A percentile compares a stretch with the other conserved stretches of the same genome.
phyloP scores from a whole-genome alignment of 1,140 invertebrate species.

The Drosophila truncata region DNA sequence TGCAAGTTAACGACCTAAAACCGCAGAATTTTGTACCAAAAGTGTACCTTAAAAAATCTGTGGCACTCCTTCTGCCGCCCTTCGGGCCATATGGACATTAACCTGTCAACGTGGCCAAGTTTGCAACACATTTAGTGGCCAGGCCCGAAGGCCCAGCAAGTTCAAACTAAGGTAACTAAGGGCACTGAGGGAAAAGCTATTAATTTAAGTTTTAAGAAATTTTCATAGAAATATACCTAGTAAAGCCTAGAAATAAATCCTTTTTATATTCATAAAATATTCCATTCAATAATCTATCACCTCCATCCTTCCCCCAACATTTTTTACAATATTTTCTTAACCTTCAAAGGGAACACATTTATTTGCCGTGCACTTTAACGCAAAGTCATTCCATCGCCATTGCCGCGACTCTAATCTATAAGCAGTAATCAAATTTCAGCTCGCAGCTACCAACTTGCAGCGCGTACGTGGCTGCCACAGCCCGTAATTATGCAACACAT shows the following conservation, averaged over 20 bases:
- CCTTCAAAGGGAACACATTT: neutral
- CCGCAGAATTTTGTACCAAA: constrained; percentile 44
- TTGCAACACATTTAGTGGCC: constrained; percentile 76
- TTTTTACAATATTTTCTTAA: neutral
- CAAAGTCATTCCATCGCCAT: constrained; percentile 32
- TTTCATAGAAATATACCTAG: too few species aligned
- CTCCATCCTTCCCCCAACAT: neutral
- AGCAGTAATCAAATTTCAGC: constrained; percentile 81
- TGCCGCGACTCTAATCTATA: constrained; percentile 68
- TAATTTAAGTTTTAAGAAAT: too few species aligned
- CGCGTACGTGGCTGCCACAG: constrained; percentile 61
- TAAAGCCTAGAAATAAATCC: neutral
- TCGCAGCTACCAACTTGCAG: constrained; percentile 64
- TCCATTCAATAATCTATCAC: neutral
- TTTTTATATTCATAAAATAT: neutral
- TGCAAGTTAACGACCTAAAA: constrained; percentile 60
- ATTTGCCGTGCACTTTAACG: constrained; percentile 20
- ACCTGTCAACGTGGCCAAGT: constrained; percentile 80
- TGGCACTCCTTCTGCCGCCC: constrained; percentile 7
- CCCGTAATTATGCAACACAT: constrained; percentile 82
- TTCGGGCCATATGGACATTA: constrained; percentile 59
- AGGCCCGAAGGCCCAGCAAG: constrained; percentile 49
- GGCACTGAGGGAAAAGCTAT: constrained; percentile 3
- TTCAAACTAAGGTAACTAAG: constrained; percentile 17
- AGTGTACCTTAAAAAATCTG: constrained; percentile 19